Base-by-base conservation (phyloP, 2,113 vertebrate species). In the Rousettus leschenaultii region DNA sequence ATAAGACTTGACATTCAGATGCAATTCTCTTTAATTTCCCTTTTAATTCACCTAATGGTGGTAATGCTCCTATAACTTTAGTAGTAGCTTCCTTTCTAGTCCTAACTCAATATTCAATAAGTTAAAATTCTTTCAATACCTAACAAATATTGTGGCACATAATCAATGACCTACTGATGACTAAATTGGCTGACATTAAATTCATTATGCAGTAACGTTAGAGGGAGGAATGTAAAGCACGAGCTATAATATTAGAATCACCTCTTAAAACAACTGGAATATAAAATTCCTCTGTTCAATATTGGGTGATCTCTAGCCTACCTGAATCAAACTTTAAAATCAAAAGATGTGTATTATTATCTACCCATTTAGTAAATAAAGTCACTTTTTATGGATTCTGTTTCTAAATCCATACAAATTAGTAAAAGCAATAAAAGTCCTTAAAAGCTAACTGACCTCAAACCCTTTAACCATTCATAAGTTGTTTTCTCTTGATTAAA, bases 261-360 rank as follows among this genome's bases (percentile, higher is more conserved):
- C 53, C 40, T 90, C 90, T 63, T 79, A 94, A 95, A 87, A 80
- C 55, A 8, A 89, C 33, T 66, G 38, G 80, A 30, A 91, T 74
- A 93, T 43, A 89, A 87, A 87, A 89, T 86, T 80, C 61, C 18
- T 93, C 48, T 73, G 48, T 57, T 95, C 38, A 86, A 85, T 63
- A 95, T 30, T 92, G 80, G 35, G 30, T 80, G 38, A 87, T 91
- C 33, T 91, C 9, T 94, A 73, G 78, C 16, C 16, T 75, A 59
- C n/a, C 30, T 71, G 35, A 94, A 89, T 4, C 91, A 30, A 94
- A 84, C 19, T 90, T 96, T 90, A 90, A 96, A 93, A 84, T 95
- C 12, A 95, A 90, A 91, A 92, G 40, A 75, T 65, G 83, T 5
- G 3, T 66, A 87, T 40, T 24, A 28, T 48, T 95, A 93, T 43